These are phyloP conservation scores for Cheilosia vulpina DNA, from an alignment of 2,888 invertebrate genomes.

Conservation along the genomic window DNA sequence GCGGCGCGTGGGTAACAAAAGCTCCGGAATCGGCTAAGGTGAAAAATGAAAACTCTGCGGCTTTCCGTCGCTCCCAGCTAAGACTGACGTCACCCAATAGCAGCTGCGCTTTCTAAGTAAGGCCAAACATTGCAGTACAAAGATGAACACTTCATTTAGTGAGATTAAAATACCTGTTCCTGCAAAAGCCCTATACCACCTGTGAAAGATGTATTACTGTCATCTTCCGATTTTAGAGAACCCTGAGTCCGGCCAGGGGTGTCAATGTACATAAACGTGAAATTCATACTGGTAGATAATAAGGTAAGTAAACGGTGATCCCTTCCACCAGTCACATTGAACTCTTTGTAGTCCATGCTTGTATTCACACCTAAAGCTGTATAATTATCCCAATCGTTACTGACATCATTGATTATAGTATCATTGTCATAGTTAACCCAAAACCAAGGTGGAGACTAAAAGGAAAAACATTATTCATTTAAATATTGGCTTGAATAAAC, in stretches of 20 bases:
- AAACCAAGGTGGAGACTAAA: constrained; percentile 90
- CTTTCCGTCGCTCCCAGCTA: constrained; percentile 89
- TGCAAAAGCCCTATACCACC: constrained; percentile 90
- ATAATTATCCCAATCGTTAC: constrained; percentile 67
- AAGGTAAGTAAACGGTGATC: constrained; percentile 88
- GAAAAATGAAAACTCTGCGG: constrained; percentile 90
- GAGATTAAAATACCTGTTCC: constrained; percentile 85
- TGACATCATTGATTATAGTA: constrained; percentile 67
- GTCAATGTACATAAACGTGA: constrained; percentile 89
- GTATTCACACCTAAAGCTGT: constrained; percentile 23
- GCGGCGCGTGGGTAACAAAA: constrained; percentile 90
- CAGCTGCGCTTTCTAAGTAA: constrained; percentile 87
- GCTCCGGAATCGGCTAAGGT: constrained; percentile 91
- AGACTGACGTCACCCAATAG: constrained; percentile 90
- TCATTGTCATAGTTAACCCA: constrained; percentile 88
- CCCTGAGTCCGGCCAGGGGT: constrained; percentile 90
- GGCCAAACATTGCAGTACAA: constrained; percentile 11
- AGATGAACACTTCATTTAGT: neutral
- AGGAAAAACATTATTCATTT: neutral
- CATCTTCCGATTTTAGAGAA: constrained; percentile 84
- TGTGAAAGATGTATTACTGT: constrained; percentile 87
- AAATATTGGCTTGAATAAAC: neutral
- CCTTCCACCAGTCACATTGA: constrained; percentile 87
- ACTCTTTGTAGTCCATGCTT: constrained; percentile 74
- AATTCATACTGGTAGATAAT: constrained; percentile 88